These are phyloP conservation scores for Mactromeris polynyma DNA, from an alignment of 2,888 invertebrate species.

Conservation along the genomic window DNA sequence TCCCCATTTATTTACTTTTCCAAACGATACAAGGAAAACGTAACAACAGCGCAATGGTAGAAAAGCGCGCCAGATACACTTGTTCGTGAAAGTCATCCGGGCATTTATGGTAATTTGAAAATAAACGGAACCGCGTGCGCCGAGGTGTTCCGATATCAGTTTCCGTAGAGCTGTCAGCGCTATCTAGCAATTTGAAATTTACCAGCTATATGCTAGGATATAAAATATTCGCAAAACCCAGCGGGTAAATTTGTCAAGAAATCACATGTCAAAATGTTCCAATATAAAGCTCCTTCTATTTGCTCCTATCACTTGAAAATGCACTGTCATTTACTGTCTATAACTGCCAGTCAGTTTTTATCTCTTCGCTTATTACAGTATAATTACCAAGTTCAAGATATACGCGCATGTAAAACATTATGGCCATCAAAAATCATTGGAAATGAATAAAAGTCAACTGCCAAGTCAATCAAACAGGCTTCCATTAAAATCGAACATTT, in stretches of 20 bases:
- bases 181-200: constrained; percentile 55
- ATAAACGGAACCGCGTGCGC: constrained; percentile 54
- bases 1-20: constrained; percentile 44
- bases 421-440: constrained; percentile 49
- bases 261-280: constrained; percentile 67
- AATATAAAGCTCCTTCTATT: constrained; percentile 57
- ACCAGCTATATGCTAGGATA: constrained; percentile 52
- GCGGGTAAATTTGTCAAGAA: constrained; percentile 74
- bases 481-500: constrained; percentile 34
- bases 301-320: constrained; percentile 22
- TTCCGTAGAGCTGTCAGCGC: constrained; percentile 39
- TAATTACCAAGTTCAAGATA: constrained; percentile 55
- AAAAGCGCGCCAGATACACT: constrained; percentile 18
- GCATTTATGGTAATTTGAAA: constrained; percentile 46
- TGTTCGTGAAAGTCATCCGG: constrained; percentile 38
- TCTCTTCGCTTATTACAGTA: constrained; percentile 44
- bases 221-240: constrained; percentile 54
- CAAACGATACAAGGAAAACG: constrained; percentile 40
- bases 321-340: constrained; percentile 49
- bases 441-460: constrained; percentile 64
- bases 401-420: constrained; percentile 49
- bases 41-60: constrained; percentile 34
- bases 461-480: constrained; percentile 35
- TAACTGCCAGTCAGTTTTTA: constrained; percentile 54
- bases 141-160: constrained; percentile 45